Evolutionary conservation across 1,140 invertebrate species (phyloP).

Genomic region (Euwallacea similis): DNA sequence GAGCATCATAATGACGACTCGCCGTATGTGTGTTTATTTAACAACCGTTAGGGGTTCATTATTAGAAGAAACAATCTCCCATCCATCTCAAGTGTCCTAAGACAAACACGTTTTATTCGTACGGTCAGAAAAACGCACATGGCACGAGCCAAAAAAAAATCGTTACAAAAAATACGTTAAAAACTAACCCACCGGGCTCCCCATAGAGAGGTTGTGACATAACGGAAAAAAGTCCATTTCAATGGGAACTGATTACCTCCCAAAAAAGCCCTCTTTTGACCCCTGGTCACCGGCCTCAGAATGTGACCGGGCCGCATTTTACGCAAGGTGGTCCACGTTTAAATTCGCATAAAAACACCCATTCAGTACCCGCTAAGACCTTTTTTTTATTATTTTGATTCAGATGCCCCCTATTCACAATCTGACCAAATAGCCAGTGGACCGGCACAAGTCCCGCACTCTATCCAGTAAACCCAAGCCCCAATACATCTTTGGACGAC

Average conservation of each 20-base stretch:
- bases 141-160: constrained; percentile 38
- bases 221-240: constrained; percentile 40
- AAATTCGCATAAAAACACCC: constrained; percentile 38
- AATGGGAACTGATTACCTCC: constrained; percentile 36
- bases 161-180: constrained; percentile 43
- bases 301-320: constrained; percentile 27
- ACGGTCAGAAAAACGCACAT: not conserved
- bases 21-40: no score
- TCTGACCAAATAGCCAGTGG: constrained; percentile 28
- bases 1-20: not conserved
- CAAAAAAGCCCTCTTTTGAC: constrained; percentile 44
- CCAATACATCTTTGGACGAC: constrained; percentile 20
- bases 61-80: no score
- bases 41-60: no score
- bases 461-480: constrained; percentile 7
- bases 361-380: constrained; percentile 29
- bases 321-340: constrained; percentile 38
- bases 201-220: constrained; percentile 7
- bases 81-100: no score
- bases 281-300: constrained; percentile 40
- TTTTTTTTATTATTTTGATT: constrained; percentile 40
- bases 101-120: no score
- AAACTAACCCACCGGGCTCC: constrained; percentile 28
- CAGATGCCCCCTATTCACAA: constrained; percentile 32
- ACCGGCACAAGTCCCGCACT: constrained; percentile 6